Percentiles rank a stretch among this genome's conserved stretches.
These are phyloP conservation scores for Trachelus tabidus DNA, from an alignment of 2,888 invertebrate species.

Conservation along the genomic window DNA sequence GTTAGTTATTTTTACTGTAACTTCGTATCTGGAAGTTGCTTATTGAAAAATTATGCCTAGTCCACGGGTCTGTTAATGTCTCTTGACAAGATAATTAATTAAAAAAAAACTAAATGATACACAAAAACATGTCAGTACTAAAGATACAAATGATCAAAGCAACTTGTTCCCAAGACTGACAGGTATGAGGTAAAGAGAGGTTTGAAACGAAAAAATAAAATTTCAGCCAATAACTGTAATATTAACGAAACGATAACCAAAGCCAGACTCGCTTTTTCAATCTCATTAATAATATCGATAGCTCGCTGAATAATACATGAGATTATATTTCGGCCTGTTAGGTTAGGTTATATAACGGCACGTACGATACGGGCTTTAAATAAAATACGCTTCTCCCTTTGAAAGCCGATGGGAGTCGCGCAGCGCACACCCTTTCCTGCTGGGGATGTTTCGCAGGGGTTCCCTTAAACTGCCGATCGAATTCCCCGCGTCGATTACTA, in stretches of 20 bases:
- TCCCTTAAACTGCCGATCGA: slow-evolving; percentile 18
- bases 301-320: slow-evolving; percentile 41
- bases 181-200: not conserved
- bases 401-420: not conserved
- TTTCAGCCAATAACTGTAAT: not conserved
- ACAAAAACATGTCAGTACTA: not conserved
- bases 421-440: not conserved
- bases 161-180: not conserved
- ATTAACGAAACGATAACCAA: not conserved
- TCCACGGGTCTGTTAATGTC: not conserved
- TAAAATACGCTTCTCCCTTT: not conserved
- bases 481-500: slow-evolving; percentile 20
- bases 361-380: slow-evolving; percentile 11
- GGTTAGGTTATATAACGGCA: not conserved
- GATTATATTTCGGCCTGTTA: slow-evolving; percentile 31
- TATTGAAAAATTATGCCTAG: not conserved
- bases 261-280: slow-evolving; percentile 11
- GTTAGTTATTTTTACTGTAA: not conserved
- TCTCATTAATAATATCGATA: slow-evolving; percentile 40
- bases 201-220: not conserved
- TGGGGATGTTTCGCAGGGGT: not conserved
- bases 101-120: not conserved
- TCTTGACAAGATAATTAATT: not conserved
- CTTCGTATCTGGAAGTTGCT: not conserved
- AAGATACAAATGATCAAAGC: not conserved